phyloP scores from a whole-genome alignment of 2,888 invertebrate genomes.

The Synanthedon andrenaeformis region DNA sequence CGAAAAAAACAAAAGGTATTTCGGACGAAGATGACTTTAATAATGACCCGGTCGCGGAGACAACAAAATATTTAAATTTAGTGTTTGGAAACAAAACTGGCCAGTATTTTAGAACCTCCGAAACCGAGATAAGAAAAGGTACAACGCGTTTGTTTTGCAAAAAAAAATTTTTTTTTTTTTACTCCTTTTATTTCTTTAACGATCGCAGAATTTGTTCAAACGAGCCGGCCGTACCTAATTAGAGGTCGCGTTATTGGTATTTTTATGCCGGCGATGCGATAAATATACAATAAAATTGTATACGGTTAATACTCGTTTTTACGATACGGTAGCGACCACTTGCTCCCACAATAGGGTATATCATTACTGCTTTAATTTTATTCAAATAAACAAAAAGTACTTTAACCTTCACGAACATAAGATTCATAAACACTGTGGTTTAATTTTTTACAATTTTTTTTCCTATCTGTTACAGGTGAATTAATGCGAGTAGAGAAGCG shows the following conservation, averaged over 20 bases:
- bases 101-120: neutral
- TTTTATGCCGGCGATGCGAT: neutral
- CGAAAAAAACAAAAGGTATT: too few species aligned
- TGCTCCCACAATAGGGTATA: too few species aligned
- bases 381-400: too few species aligned
- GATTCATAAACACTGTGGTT: too few species aligned
- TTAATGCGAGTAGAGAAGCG: conserved; percentile 6
- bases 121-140: neutral
- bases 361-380: too few species aligned
- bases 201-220: conserved; percentile 10
- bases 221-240: conserved; percentile 10
- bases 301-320: neutral
- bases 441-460: too few species aligned
- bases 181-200: neutral
- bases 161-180: conserved; percentile 2
- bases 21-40: too few species aligned
- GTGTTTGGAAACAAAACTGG: neutral
- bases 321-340: conserved; percentile 3
- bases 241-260: conserved; percentile 7
- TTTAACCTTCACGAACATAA: too few species aligned
- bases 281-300: neutral
- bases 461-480: too few species aligned
- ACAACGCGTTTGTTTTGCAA: neutral
- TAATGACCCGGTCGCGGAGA: too few species aligned
- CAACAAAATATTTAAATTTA: neutral